Percentiles rank a stretch among this genome's conserved stretches.
phyloP scores from a whole-genome alignment of 2,113 vertebrate species.

The Epinephelus cyanopodus region DNA sequence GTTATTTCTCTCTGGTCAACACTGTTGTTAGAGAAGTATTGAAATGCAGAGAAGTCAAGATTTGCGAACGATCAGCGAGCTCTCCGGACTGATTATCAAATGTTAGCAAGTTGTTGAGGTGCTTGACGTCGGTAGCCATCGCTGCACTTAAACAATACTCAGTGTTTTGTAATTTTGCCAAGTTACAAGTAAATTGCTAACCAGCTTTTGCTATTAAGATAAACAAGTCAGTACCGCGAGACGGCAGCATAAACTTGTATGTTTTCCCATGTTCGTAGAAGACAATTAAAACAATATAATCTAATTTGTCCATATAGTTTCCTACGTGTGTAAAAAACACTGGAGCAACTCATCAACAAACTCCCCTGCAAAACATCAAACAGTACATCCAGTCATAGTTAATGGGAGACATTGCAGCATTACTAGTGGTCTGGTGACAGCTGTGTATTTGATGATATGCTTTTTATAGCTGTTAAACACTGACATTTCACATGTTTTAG shows the following conservation, averaged over 20 bases:
- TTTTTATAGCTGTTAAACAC: conserved; percentile 2
- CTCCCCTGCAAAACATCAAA: conserved; percentile 11
- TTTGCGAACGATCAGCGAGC: background rate
- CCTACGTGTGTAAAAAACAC: background rate
- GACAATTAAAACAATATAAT: conserved; percentile 1
- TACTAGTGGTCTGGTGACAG: background rate
- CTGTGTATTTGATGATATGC: background rate
- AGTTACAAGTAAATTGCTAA: background rate
- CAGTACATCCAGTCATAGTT: background rate
- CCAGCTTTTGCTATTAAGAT: background rate
- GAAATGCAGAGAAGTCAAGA: background rate
- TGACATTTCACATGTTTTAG: background rate
- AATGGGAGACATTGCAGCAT: background rate
- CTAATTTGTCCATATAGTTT: background rate
- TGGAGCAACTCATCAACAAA: conserved; percentile 4
- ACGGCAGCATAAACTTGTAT: background rate
- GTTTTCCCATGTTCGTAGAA: conserved; percentile 7
- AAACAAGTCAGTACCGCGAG: background rate
- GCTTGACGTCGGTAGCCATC: conserved; percentile 16
- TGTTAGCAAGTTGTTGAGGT: conserved; percentile 48
- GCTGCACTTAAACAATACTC: background rate
- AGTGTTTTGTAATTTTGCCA: background rate
- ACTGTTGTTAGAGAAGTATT: background rate
- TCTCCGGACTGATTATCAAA: conserved; percentile 18
- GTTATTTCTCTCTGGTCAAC: background rate